These are phyloP conservation scores for Glyphotaelius pellucidus DNA, from an alignment of 2,888 invertebrate species.

Conservation along the genomic window DNA sequence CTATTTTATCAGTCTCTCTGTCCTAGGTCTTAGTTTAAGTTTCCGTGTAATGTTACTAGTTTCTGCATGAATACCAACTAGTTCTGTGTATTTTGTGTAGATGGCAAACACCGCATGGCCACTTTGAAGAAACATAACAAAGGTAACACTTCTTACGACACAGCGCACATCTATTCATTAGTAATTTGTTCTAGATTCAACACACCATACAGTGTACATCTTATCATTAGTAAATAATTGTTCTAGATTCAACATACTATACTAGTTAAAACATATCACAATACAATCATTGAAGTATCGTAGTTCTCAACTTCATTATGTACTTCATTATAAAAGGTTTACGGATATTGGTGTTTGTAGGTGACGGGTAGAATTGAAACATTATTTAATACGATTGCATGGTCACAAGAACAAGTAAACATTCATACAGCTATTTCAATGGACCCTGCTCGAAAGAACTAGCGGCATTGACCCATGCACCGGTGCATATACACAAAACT, in stretches of 20 bases:
- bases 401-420: no score
- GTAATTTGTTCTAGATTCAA: not conserved
- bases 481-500: no score
- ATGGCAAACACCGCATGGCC: not conserved
- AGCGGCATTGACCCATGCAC: no score
- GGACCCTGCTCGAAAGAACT: no score
- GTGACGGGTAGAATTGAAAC: no score
- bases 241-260: no score
- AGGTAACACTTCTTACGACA: not conserved
- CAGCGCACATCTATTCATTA: not conserved
- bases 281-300: not conserved
- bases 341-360: not conserved
- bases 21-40: not conserved
- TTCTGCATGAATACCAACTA: not conserved
- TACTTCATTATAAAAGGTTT: no score
- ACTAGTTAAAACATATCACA: not conserved
- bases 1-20: not conserved
- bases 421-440: no score
- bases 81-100: conserved; percentile 2
- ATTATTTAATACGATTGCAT: no score
- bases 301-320: not conserved
- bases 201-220: not conserved
- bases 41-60: not conserved
- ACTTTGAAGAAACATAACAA: not conserved
- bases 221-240: no score